A percentile compares a stretch with the other conserved stretches of the same genome.
Conservation (phyloP, 2,113 vertebrate genomes). For the Butorides virescens region DNA sequence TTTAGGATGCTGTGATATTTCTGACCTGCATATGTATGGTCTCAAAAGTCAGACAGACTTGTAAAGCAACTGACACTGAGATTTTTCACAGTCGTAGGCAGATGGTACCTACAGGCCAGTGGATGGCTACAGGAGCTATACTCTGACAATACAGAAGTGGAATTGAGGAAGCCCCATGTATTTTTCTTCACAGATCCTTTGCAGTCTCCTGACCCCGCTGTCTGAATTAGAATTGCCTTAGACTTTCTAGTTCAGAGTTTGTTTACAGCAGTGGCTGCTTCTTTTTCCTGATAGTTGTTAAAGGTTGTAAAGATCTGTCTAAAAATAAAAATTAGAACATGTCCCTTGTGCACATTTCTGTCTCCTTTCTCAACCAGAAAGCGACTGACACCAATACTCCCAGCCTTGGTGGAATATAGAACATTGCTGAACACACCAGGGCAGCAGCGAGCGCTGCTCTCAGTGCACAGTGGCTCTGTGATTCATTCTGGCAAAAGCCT, state of each 20-base stretch:
- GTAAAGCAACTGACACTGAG: neutral
- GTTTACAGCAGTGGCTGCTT: neutral
- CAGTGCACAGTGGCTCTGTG: neutral
- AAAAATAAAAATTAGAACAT: conserved; percentile 55
- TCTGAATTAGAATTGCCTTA: neutral
- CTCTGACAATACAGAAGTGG: neutral
- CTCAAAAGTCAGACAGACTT: neutral
- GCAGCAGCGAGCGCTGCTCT: neutral
- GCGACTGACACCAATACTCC: neutral
- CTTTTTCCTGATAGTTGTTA: conserved; percentile 21
- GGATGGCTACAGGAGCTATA: neutral
- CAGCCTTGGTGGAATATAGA: neutral
- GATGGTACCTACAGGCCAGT: neutral
- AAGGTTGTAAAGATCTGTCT: conserved; percentile 36
- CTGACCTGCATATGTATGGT: neutral
- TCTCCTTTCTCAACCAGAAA: conserved; percentile 25
- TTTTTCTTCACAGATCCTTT: neutral
- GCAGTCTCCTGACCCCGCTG: neutral
- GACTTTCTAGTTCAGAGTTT: conserved; percentile 34
- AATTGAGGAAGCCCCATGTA: neutral
- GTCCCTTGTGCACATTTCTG: conserved; percentile 24
- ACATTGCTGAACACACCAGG: neutral
- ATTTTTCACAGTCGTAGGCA: neutral
- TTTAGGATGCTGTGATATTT: neutral
- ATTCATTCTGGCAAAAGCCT: neutral